Conservation (phyloP, 2,113 vertebrate genomes). For the Numenius arquata region DNA sequence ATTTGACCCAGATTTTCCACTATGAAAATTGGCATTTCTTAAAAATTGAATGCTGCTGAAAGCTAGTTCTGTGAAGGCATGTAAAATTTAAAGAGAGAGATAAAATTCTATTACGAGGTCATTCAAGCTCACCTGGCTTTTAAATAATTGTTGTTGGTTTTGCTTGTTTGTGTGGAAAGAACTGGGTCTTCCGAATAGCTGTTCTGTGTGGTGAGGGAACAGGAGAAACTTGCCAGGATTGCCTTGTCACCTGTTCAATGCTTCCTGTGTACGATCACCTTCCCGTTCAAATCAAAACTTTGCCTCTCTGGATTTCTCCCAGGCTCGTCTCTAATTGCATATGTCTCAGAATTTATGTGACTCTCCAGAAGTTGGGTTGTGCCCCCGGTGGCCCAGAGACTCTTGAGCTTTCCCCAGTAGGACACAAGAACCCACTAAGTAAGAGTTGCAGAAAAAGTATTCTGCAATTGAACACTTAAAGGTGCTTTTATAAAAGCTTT, state of each 20-base stretch:
- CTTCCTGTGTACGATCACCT: neutral
- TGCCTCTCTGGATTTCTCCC: neutral
- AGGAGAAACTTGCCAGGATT: neutral
- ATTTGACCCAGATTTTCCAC: neutral
- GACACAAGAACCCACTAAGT: neutral
- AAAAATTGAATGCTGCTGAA: neutral
- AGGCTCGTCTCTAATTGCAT: neutral
- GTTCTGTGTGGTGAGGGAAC: neutral
- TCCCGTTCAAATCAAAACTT: neutral
- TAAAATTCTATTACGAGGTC: neutral
- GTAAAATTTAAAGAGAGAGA: neutral
- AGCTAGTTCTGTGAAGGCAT: neutral
- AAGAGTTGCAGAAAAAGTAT: neutral
- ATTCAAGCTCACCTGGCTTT: neutral
- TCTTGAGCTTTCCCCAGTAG: neutral
- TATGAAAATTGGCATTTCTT: neutral
- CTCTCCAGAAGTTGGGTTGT: neutral
- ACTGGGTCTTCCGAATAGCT: neutral
- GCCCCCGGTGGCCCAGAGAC: neutral
- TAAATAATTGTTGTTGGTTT: neutral
- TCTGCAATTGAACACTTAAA: neutral
- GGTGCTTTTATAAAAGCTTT: neutral
- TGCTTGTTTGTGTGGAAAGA: neutral
- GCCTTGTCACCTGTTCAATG: neutral
- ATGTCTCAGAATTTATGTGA: accelerated